Evolutionary conservation across 2,113 vertebrate species (phyloP).

Genomic region (Prolemur simus): DNA sequence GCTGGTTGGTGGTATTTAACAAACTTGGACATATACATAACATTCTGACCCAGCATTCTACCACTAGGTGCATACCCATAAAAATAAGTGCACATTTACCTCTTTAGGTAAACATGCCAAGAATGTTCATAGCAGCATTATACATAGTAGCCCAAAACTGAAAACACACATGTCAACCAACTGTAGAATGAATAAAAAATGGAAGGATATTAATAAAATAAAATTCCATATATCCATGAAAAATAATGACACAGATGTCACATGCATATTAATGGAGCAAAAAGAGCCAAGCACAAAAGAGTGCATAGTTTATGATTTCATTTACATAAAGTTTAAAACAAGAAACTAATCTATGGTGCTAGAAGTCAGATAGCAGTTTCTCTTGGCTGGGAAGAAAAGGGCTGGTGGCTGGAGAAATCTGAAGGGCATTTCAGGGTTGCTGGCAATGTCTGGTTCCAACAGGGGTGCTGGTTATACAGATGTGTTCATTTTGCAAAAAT

Average conservation of each 20-base stretch:
- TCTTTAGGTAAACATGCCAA: not conserved
- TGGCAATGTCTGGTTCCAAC: not conserved
- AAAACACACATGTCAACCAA: not conserved
- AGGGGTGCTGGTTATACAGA: not conserved
- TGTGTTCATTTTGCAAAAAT: not conserved
- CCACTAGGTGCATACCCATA: not conserved
- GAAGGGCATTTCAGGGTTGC: not conserved
- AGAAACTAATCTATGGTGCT: not conserved
- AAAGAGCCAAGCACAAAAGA: slow-evolving; percentile 25
- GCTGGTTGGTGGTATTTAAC: not conserved
- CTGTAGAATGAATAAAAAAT: not conserved
- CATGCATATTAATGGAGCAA: not conserved
- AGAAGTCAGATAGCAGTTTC: not conserved
- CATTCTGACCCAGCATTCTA: not conserved
- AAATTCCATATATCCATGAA: not conserved
- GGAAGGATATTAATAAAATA: not conserved
- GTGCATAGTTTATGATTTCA: not conserved
- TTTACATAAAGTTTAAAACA: not conserved
- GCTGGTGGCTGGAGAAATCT: not conserved
- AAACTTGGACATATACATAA: not conserved
- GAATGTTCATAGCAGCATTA: not conserved
- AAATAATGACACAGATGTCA: not conserved
- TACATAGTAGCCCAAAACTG: not conserved
- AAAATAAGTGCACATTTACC: not conserved
- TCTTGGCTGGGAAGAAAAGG: not conserved